Base-by-base conservation (phyloP, 1,140 invertebrate genomes). In the Pygmarrhopalites habei region DNA sequence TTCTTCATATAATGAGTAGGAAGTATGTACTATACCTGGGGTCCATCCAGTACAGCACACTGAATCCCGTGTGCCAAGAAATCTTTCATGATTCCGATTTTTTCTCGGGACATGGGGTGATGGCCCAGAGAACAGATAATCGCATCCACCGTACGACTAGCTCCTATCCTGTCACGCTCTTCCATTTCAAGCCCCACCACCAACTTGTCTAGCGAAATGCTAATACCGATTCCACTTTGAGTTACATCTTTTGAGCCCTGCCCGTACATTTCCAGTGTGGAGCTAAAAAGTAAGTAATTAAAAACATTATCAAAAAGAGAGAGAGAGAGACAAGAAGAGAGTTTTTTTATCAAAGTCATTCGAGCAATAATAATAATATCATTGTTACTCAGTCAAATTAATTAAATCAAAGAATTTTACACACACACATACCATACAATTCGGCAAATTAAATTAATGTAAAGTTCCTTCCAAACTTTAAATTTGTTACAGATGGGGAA, bases 221-320 rank as follows among this genome's bases (percentile, higher is more conserved):
- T 88, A 15, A 89, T 80, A 15, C 89, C 89, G 3, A 85, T 86
- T 0, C 83, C 87, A 57, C 77, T 79, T 66, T 84, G 83, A 55
- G 74, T 75, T 44, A 77, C 49, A 71, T 80, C 73, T 68, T 77
- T 73, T 64, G 70, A 66, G 14, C 43, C 23, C 71, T 76, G 68
- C 72, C 69, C 69, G 39, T 75, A 68, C 47, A 74, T 68, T 64
- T 78, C 74, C 14, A 78, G 55, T 2, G 75, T 68, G 65, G 79
- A 73, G 44, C 76, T 76, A 46, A 75, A 77, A 14, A 72, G 73
- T n/a, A n/a, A n/a, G n/a, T n/a, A n/a, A n/a, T n/a, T n/a, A n/a
- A n/a, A n/a, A n/a, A n/a, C n/a, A n/a, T n/a, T n/a, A n/a, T n/a
- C n/a, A n/a, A n/a, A 41, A 41, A 12, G 39, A 41, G 39, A 41